Conservation (phyloP, 2,888 invertebrate genomes). For the Anticlea derivata region DNA sequence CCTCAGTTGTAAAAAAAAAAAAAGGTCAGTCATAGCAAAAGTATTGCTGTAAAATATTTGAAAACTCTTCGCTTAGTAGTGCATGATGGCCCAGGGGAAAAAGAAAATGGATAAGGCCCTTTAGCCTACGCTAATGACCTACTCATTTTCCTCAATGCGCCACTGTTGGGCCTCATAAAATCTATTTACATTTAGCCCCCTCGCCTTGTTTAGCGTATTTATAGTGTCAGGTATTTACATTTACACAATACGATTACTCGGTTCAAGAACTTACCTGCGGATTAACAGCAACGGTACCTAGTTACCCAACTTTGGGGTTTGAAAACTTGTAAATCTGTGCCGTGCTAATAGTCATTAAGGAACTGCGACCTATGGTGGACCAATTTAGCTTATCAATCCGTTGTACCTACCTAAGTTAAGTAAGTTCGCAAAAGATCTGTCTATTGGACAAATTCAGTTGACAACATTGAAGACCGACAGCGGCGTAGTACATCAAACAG, state of each 20-base stretch:
- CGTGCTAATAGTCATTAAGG: constrained; percentile 19
- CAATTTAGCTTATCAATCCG: not conserved
- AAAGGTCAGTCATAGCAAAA: too few species aligned
- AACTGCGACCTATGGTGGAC: not conserved
- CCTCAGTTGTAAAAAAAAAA: too few species aligned
- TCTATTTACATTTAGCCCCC: constrained; percentile 26
- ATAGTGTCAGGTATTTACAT: constrained; percentile 30
- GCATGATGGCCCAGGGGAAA: too few species aligned
- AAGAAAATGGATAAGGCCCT: too few species aligned
- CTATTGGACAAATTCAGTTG: too few species aligned
- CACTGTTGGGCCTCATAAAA: constrained; percentile 20
- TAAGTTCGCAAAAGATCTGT: too few species aligned
- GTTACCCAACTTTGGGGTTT: constrained; percentile 31
- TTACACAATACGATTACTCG: constrained; percentile 35
- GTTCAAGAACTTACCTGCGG: constrained; percentile 30
- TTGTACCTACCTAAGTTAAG: too few species aligned
- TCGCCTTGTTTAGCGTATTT: constrained; percentile 26
- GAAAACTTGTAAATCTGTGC: constrained; percentile 31
- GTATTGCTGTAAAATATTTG: too few species aligned
- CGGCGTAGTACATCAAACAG: too few species aligned
- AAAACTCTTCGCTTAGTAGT: too few species aligned
- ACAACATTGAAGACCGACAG: too few species aligned
- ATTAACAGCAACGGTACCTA: constrained; percentile 24
- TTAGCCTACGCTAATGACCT: too few species aligned
- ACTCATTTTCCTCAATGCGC: not conserved